A percentile compares a stretch with the other conserved stretches of the same genome.
Conservation (phyloP, 1,140 invertebrate genomes). For the Penaeus indicus region DNA sequence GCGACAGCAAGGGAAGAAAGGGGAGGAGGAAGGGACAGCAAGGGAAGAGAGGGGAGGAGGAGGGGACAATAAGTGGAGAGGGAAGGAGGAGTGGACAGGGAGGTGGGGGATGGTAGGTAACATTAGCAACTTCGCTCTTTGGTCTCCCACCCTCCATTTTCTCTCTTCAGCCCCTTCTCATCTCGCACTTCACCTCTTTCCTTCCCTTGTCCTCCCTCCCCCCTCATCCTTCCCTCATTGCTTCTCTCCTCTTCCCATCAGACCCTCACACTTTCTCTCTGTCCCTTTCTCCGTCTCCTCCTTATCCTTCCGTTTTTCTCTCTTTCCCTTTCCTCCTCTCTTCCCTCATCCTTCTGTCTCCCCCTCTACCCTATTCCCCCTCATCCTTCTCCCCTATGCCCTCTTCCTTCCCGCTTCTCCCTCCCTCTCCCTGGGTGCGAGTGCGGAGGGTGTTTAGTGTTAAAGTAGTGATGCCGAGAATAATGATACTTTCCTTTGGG, state of each 20-base stretch:
- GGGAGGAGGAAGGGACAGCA: too few relatives aligned
- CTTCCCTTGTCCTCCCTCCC: neutral
- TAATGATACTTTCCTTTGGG: too few relatives aligned
- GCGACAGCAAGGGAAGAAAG: too few relatives aligned
- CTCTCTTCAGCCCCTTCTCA: neutral
- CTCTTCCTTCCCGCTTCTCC: neutral
- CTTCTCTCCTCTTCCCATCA: neutral
- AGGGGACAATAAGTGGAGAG: too few relatives aligned
- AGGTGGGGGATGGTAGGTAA: too few relatives aligned
- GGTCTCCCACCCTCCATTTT: neutral
- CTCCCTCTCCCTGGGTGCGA: conserved; percentile 12
- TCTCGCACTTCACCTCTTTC: neutral
- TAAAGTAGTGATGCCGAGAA: too few relatives aligned
- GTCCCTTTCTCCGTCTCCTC: neutral
- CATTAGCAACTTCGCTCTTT: too few relatives aligned
- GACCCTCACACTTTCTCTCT: neutral
- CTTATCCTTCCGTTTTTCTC: neutral
- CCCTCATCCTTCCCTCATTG: neutral
- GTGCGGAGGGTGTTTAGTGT: neutral
- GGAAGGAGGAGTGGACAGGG: too few relatives aligned
- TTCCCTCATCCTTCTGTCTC: neutral
- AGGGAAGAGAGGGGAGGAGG: too few relatives aligned
- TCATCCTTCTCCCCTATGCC: neutral
- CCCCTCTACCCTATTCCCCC: neutral
- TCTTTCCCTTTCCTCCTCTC: neutral